Base-by-base conservation (phyloP, 2,888 invertebrate genomes). In the Ectobius pallidus region DNA sequence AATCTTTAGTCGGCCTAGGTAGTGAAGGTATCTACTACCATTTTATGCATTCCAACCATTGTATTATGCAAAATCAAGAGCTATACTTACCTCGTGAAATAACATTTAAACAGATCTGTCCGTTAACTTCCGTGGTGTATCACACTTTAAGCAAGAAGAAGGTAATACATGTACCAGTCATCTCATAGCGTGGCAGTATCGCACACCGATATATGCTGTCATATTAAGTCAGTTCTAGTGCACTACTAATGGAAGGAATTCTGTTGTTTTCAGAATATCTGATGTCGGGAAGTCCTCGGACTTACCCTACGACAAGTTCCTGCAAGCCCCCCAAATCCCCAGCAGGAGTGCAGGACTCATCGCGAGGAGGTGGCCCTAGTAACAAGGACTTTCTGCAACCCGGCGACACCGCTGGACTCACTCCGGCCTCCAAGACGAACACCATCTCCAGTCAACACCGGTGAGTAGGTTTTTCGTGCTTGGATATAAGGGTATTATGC, bases 241-340 rank as follows among this genome's bases (percentile, higher is more conserved):
- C n/a, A n/a, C n/a, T n/a, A n/a, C n/a, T n/a, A n/a, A n/a, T 34
- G 34, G 11, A 34, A 34, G 6, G 34, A 22, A 16, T 18, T 52
- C 3, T 18, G 18, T 52, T 20, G 22, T 58, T 82, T 82, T 30
- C 81, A 82, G 82, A 82, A 78, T 82, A 82, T 79, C 79, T 82
- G 78, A 82, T 82, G 82, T 81, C 82, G 58, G 82, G 82, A 75
- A 82, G 82, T 78, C 82, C 82, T 69, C 79, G 82, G 74, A 81
- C 78, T 73, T 82, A 82, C 77, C 82, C 82, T 20, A 80, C 81
- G 0, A 46, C 44, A 16, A 65, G 65, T 22, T 46, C 65, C 7
- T 65, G 65, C 42, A 74, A 73, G 67, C 69, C 73, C 25, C 71
- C 75, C 27, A 76, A 76, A 49, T 74, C 76, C 18, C 76, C 74